phyloP scores from a whole-genome alignment of 2,113 vertebrate species.

The Apeltes quadracus region DNA sequence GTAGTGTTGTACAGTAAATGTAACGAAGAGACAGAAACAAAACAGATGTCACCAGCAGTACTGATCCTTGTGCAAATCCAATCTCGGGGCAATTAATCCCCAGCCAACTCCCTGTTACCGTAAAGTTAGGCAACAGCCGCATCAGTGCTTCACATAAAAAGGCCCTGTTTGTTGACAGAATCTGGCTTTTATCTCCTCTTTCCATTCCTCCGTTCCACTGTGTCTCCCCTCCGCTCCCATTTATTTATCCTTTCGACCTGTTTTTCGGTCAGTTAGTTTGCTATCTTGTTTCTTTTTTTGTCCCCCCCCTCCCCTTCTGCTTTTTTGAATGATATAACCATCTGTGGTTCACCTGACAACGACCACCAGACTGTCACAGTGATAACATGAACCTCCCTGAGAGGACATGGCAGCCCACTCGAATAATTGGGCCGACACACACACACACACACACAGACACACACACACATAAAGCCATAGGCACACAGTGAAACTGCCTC shows the following conservation, averaged over 20 bases:
- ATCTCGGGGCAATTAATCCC: constrained; percentile 37
- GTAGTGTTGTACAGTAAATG: background rate
- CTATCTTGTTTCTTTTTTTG: constrained; percentile 42
- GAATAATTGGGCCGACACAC: constrained; percentile 53
- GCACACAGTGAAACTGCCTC: constrained; percentile 43
- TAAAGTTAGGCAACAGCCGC: constrained; percentile 52
- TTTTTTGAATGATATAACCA: constrained; percentile 40
- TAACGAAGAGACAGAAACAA: background rate
- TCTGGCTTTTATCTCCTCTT: constrained; percentile 58
- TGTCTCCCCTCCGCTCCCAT: constrained; percentile 6
- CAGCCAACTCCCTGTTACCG: constrained; percentile 44
- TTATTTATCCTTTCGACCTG: constrained; percentile 25
- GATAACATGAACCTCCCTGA: constrained; percentile 61
- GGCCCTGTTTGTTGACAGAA: constrained; percentile 60
- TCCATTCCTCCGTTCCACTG: constrained; percentile 34
- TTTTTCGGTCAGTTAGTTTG: constrained; percentile 34
- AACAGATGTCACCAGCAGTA: constrained; percentile 7
- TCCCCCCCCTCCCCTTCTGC: background rate
- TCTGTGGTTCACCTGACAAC: constrained; percentile 55
- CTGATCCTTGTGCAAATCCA: constrained; percentile 19
- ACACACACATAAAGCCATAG: constrained; percentile 37
- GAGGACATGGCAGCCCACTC: constrained; percentile 59
- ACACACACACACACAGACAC: constrained; percentile 32
- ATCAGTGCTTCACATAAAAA: constrained; percentile 51
- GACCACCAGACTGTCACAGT: constrained; percentile 59